Evolutionary conservation across 2,797 vertebrate genomes (phyloP).

Genomic region (Pseudocheirus occidentalis): DNA sequence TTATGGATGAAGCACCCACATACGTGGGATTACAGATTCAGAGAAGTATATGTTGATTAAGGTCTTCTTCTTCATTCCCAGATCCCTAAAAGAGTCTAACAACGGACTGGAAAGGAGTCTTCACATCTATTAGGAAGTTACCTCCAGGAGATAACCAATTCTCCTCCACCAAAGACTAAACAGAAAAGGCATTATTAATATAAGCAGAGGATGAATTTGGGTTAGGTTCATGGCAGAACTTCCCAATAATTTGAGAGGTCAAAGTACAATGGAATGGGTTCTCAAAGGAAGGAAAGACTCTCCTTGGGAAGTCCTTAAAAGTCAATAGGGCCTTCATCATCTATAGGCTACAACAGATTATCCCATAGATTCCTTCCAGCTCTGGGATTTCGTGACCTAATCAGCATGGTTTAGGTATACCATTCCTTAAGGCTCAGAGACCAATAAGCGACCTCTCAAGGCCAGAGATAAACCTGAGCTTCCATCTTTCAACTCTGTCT

Average conservation of each 20-base stretch:
- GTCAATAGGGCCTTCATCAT: background rate
- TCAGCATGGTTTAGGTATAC: background rate
- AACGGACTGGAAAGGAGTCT: background rate
- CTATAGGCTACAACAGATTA: background rate
- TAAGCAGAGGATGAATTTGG: background rate
- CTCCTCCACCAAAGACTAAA: background rate
- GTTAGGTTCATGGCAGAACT: background rate
- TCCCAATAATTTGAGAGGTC: background rate
- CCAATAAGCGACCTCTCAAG: background rate
- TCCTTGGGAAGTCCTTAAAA: background rate
- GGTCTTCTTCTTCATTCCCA: background rate
- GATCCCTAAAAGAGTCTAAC: background rate
- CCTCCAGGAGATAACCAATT: background rate
- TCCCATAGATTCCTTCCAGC: background rate
- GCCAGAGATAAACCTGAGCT: background rate
- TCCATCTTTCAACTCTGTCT: background rate
- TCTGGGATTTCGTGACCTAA: background rate
- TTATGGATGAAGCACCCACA: background rate
- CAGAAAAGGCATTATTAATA: background rate
- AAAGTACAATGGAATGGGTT: background rate
- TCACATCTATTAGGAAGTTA: background rate
- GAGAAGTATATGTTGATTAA: background rate
- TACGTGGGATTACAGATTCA: background rate
- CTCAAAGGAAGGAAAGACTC: background rate
- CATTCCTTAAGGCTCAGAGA: background rate